phyloP scores from a whole-genome alignment of 2,888 invertebrate genomes.

The Petrolisthes manimaculis region DNA sequence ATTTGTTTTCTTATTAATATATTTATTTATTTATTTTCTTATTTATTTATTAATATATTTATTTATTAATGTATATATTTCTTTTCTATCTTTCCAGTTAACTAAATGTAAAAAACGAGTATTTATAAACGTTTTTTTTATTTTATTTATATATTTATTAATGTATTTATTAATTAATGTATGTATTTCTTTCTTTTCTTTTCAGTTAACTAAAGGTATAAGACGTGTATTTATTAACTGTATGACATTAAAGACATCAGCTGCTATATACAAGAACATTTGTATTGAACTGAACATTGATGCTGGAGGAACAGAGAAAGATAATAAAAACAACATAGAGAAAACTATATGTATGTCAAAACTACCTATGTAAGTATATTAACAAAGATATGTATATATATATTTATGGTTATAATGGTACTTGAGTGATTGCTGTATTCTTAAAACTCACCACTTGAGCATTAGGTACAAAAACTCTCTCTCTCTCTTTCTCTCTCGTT shows the following conservation, averaged over 20 bases:
- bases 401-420: too few species aligned
- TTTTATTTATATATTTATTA: background rate
- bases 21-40: background rate
- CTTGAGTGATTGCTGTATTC: too few species aligned
- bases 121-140: too few species aligned
- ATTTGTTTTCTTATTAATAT: background rate
- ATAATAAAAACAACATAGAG: conserved; percentile 78
- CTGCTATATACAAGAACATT: conserved; percentile 83
- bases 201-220: conserved; percentile 70
- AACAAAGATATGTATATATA: too few species aligned
- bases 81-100: too few species aligned
- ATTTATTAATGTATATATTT: conserved; percentile 9
- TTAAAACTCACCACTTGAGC: too few species aligned
- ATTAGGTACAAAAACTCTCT: too few species aligned
- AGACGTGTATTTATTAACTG: conserved; percentile 86
- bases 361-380: conserved; percentile 51
- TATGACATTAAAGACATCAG: conserved; percentile 87
- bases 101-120: too few species aligned
- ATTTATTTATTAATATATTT: background rate
- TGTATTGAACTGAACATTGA: conserved; percentile 77
- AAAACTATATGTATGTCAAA: conserved; percentile 76
- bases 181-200: conserved; percentile 11
- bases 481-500: too few species aligned
- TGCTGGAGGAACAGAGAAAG: conserved; percentile 74
- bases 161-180: background rate